phyloP scores from a whole-genome alignment of 2,888 invertebrate genomes.

The Zaprionus lineosus region DNA sequence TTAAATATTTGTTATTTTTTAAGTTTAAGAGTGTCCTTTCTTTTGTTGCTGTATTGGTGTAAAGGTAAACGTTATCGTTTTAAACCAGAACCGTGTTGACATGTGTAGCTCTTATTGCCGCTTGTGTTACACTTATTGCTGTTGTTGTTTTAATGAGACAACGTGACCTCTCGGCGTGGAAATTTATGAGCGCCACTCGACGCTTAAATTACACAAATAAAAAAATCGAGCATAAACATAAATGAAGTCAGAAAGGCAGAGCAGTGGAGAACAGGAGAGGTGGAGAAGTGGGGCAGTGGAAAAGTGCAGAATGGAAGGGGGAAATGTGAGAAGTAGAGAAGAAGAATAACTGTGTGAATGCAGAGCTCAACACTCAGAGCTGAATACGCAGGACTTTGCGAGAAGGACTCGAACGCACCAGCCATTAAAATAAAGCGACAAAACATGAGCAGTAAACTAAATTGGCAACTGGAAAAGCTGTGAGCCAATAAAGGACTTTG shows the following conservation, averaged over 20 bases:
- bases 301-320: too few species aligned
- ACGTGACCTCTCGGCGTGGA: slow-evolving; percentile 65
- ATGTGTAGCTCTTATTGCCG: slow-evolving; percentile 52
- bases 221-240: slow-evolving; percentile 65
- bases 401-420: slow-evolving; percentile 48
- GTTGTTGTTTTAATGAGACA: slow-evolving; percentile 73
- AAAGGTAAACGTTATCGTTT: slow-evolving; percentile 23
- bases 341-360: too few species aligned
- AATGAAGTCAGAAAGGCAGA: too few species aligned
- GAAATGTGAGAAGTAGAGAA: too few species aligned
- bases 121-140: slow-evolving; percentile 59
- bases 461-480: slow-evolving; percentile 27
- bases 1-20: too few species aligned
- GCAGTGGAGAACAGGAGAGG: too few species aligned
- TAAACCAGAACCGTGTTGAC: background rate
- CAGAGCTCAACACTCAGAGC: too few species aligned
- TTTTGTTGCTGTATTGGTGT: too few species aligned
- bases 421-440: slow-evolving; percentile 76
- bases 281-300: too few species aligned
- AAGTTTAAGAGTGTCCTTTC: too few species aligned
- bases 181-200: slow-evolving; percentile 70
- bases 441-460: slow-evolving; percentile 76
- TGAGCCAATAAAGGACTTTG: slow-evolving; percentile 36
- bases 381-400: slow-evolving; percentile 15
- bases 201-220: slow-evolving; percentile 71